phyloP scores from a whole-genome alignment of 2,113 vertebrate genomes.

The Clupea harengus region DNA sequence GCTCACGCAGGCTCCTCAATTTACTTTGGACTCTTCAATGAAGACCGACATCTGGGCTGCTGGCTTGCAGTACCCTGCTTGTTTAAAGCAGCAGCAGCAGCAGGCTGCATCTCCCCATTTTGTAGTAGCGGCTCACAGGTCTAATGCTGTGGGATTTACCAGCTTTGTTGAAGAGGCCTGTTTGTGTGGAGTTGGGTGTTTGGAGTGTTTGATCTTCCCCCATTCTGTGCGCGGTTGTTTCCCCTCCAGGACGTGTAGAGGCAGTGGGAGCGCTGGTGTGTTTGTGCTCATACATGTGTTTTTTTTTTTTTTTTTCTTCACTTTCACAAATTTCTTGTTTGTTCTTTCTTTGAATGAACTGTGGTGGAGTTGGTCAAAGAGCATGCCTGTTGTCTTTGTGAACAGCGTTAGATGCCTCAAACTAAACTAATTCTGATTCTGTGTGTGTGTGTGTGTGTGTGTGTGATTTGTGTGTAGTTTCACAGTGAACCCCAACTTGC shows the following conservation, averaged over 20 bases:
- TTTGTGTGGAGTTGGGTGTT: background rate
- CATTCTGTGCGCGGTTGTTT: background rate
- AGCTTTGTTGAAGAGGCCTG: conserved; percentile 4
- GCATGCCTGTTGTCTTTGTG: background rate
- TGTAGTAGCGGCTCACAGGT: background rate
- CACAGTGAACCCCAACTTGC: conserved; percentile 79
- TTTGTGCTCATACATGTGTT: background rate
- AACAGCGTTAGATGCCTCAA: background rate
- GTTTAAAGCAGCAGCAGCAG: conserved; percentile 11
- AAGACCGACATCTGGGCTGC: background rate
- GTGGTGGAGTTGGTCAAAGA: background rate
- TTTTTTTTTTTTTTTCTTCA: background rate
- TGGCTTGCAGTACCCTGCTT: background rate
- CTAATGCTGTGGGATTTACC: background rate
- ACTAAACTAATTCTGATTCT: background rate
- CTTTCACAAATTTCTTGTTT: background rate
- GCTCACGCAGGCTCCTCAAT: background rate
- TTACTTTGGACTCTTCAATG: background rate
- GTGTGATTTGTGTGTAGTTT: conserved; percentile 72
- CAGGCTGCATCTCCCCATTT: conserved; percentile 25
- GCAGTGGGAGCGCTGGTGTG: background rate
- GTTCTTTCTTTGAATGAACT: background rate
- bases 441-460: conserved; percentile 33
- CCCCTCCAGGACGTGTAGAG: background rate
- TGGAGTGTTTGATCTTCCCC: background rate